Evolutionary conservation across 30 jellyfish, hydroid and myxozoan species (phyloP), one percentile per base, ranked within the genome.

Genomic region (Chrysaora quinquecirrha): DNA sequence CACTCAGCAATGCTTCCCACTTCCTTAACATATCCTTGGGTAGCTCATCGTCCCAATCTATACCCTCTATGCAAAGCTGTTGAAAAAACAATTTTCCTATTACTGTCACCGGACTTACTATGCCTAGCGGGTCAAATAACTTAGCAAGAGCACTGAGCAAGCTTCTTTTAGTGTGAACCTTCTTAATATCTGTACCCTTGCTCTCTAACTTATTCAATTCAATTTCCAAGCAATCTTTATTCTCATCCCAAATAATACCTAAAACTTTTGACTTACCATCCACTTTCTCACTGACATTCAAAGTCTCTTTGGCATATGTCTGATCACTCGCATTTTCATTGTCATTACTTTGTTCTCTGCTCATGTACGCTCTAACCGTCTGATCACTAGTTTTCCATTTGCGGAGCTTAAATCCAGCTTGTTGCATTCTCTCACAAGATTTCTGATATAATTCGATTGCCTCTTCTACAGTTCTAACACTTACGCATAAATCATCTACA

Each of bases 321-420:
- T 14, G 33, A n/a, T n/a, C n/a, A 43, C 47, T 31, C 30, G 23
- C 54, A 0, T 74, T 1, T 0, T 34, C 71, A 29, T 14, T 22
- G 29, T 76, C 88, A 1, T 10, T 16, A 34, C 50, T 68, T 18
- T n/a, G 33, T 30, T n/a, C 47, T 1, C 6, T 18, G 11, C 7
- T 35, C 3, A 67, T 67, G 9, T 35, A 1, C 3, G 23, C 12
- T 30, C 4, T 24, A 10, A 67, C 6, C 2, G 1, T 9, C 2
- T 14, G 24, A 19, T 79, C 82, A 64, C 65, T 79, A 10, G 74
- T 35, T 25, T 62, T 62, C 81, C 81, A 79, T 24, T 64, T 79
- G 11, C 90, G 54, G 18, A 79, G 79, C 0, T 32, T 79, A 43
- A 79, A 64, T 10, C 87, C 87, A 1, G 50, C 78, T 20, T 1